Evolutionary conservation across 2,888 invertebrate species (phyloP), one percentile per base, ranked within the genome.

Genomic region (Azorinus chamasolen): DNA sequence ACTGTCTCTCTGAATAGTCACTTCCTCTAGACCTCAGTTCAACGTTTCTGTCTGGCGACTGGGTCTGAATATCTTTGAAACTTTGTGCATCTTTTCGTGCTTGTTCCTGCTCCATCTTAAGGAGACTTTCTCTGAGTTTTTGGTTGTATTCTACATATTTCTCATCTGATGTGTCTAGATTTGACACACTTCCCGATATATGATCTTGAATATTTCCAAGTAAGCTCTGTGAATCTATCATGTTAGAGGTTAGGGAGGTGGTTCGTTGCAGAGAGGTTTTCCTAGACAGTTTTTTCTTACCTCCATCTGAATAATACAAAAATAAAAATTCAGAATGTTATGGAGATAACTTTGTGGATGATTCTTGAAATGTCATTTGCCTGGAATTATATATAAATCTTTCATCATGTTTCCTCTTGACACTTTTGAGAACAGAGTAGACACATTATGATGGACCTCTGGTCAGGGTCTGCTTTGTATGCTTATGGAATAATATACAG

Each of bases 231-330:
- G 32, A 46, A 3, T 10, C 20, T 27, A 46, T 14, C 8, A 83
- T 84, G 10, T 66, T 79, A 8, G 87, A 84, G 6, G 77, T 77
- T 6, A 86, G 46, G 18, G 89, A 87, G 39, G 78, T 79, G 5
- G 88, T 87, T 55, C 88, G 81, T 12, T 76, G 69, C 1, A 87
- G 70, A 2, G 79, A 71, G 25, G 77, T 78, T 51, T 87, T 88
- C 22, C 64, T 55, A 1, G 75, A 87, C 22, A 94, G 94, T 62
- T 94, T 92, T 65, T 93, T 87, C 32, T 32, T 32, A 6, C 32
- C 32, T 32, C 32, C 32, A 32, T 32, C 32, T 32, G 10, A 32
- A 10, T 32, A 10, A 32, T 6, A 4, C 4, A 10, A 32, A 4
- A 45, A 45, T 45, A 45, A 45, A 45, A 20, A n/a, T n/a, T n/a